Evolutionary conservation across 92 coral and sea anemone species (phyloP).

Genomic region (Hydrozoanthus gracilis): DNA sequence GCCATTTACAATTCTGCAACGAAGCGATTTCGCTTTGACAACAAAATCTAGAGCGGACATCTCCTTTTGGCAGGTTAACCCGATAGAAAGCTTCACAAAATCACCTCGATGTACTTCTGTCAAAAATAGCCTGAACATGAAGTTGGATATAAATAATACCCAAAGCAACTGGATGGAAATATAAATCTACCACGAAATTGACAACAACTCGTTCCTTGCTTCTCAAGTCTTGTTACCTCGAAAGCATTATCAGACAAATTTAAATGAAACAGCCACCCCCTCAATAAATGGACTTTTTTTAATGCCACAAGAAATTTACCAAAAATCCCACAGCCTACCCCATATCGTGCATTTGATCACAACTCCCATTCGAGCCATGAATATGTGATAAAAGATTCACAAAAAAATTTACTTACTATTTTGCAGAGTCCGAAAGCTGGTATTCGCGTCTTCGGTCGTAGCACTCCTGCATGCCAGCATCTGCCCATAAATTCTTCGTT

Average conservation of each 20-base stretch:
- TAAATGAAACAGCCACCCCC: neutral
- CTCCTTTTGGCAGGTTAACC: neutral
- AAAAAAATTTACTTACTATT: slow-evolving; percentile 80
- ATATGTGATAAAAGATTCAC: slow-evolving; percentile 21
- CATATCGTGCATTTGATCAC: slow-evolving; percentile 34
- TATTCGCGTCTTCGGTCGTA: slow-evolving; percentile 97
- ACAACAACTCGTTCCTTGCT: slow-evolving; percentile 23
- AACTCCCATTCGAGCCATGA: slow-evolving; percentile 31
- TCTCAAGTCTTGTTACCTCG: neutral
- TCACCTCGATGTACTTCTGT: neutral
- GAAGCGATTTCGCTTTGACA: slow-evolving; percentile 60
- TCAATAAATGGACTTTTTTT: neutral
- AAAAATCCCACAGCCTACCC: slow-evolving; percentile 28
- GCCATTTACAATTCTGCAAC: slow-evolving; percentile 26
- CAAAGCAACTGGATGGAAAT: neutral
- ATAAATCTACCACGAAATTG: neutral
- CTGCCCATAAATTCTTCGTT: slow-evolving; percentile 89
- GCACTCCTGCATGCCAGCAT: slow-evolving; percentile 95
- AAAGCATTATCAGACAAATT: neutral
- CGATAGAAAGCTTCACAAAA: neutral
- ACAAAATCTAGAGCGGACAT: slow-evolving; percentile 33
- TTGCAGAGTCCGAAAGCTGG: slow-evolving; percentile 97
- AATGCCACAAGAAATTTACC: slow-evolving; percentile 13
- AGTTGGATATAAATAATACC: neutral
- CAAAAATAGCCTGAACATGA: neutral